A percentile compares a stretch with the other conserved stretches of the same genome.
Evolutionary conservation across 2,888 invertebrate genomes (phyloP).

Genomic region (Sinopyrophorus schimmeli): DNA sequence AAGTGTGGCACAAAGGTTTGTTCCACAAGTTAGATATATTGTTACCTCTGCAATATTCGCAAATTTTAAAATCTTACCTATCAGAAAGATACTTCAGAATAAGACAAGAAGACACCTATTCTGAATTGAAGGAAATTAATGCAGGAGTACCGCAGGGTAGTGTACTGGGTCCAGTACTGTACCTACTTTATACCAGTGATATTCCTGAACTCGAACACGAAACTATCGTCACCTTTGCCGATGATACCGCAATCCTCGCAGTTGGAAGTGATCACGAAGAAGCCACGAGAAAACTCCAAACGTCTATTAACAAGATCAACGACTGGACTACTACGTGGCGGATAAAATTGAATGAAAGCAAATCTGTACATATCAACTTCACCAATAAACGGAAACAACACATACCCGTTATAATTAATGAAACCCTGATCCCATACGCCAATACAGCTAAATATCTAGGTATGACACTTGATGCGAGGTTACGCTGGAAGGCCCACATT

Average conservation of each 20-base stretch:
- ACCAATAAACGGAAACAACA: constrained; percentile 30
- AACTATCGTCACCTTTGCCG: constrained; percentile 32
- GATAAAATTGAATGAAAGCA: constrained; percentile 35
- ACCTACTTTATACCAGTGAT: constrained; percentile 30
- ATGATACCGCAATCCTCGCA: constrained; percentile 31
- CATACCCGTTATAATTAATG: constrained; percentile 21
- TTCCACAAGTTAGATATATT: not conserved
- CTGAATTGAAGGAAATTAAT: constrained; percentile 1
- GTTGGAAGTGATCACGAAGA: constrained; percentile 10
- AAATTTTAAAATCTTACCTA: constrained; percentile 8
- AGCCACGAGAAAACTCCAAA: constrained; percentile 24
- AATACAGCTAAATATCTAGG: constrained; percentile 24
- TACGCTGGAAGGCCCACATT: constrained; percentile 33
- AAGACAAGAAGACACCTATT: constrained; percentile 7
- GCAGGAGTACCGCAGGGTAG: constrained; percentile 27
- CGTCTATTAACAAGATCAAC: constrained; percentile 25
- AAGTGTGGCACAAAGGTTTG: too few relatives aligned
- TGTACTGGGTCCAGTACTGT: constrained; percentile 25
- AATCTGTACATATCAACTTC: constrained; percentile 39
- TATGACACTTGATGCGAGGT: constrained; percentile 21
- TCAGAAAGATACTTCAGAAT: constrained; percentile 8
- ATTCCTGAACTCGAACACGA: constrained; percentile 22
- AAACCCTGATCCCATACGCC: constrained; percentile 15
- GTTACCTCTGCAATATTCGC: constrained; percentile 4
- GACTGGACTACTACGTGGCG: constrained; percentile 35